Evolutionary conservation across 1,140 invertebrate genomes (phyloP), one percentile per base, ranked within the genome.

Genomic region (Ceratitis capitata): DNA sequence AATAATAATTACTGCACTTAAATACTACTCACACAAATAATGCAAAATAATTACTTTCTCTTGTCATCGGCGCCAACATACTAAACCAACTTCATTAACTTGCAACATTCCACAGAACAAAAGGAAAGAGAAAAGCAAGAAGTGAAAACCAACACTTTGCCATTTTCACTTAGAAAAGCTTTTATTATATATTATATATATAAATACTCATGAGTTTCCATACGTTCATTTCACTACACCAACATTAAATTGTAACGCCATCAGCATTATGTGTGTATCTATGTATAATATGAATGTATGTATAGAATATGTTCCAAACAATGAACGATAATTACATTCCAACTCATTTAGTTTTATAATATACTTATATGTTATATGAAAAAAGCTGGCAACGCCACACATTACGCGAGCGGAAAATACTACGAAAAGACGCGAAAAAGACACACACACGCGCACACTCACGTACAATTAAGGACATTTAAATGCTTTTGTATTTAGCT

Each of bases 311-410:
- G 23, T 0, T 9, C 39, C 39, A 78, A 78, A 78, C 69, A 78
- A 78, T 78, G 69, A 78, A 78, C 69, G 26, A 78, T 78, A 78
- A 78, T 78, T 78, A 78, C 69, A 78, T 78, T 78, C 69, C 39
- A 78, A 78, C 69, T 78, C 69, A 78, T 78, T 78, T 78, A 78
- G 69, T 47, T 78, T 78, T 78, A 19, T 32, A 69, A n/a, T n/a
- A n/a, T n/a, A n/a, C n/a, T n/a, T n/a, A n/a, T n/a, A n/a, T n/a
- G n/a, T n/a, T n/a, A n/a, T n/a, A n/a, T n/a, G n/a, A n/a, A n/a
- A 69, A 69, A 69, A 69, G 64, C 35, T 9, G 32, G 35, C 29
- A 69, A 39, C 64, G 39, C 35, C 35, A 42, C 64, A 69, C 64
- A 69, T 39, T 69, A n/a, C 64, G 35, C 64, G 32, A 29, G 64